Conservation (phyloP, 1,140 invertebrate genomes). For the Phortica variegata region DNA sequence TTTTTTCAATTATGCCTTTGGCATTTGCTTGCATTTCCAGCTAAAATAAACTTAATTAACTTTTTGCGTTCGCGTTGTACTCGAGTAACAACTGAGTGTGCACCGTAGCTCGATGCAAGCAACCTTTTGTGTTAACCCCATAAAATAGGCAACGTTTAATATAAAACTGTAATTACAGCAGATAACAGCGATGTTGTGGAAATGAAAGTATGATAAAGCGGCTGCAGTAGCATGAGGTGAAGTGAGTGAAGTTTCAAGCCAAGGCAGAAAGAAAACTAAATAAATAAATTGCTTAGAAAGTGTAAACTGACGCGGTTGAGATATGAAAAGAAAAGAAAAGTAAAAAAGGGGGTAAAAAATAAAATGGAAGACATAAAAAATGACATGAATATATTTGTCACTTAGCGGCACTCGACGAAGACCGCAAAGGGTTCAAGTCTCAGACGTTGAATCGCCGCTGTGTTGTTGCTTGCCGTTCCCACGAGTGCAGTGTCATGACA, state of each 20-base stretch:
- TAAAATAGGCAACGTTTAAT: slow-evolving; percentile 17
- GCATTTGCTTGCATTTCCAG: slow-evolving; percentile 8
- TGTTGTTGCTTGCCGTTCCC: not conserved
- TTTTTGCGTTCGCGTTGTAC: slow-evolving; percentile 35
- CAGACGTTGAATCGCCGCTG: slow-evolving; percentile 15
- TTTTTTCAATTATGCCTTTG: no score
- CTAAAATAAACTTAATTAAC: slow-evolving; percentile 51
- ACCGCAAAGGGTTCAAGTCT: no score
- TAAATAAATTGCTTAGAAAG: slow-evolving; percentile 51
- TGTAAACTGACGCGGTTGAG: slow-evolving; percentile 22
- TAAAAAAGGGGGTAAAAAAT: no score
- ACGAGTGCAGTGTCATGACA: slow-evolving; percentile 17
- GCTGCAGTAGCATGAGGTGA: no score
- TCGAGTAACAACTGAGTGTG: no score
- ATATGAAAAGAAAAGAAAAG: no score
- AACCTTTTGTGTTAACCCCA: no score
- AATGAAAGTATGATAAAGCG: no score
- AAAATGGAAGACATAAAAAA: slow-evolving; percentile 19
- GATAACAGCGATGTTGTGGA: slow-evolving; percentile 42
- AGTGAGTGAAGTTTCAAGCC: no score
- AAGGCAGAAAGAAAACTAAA: no score
- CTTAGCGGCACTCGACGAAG: not conserved
- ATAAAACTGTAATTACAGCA: slow-evolving; percentile 36
- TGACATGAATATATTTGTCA: slow-evolving; percentile 40
- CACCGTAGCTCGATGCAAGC: slow-evolving; percentile 23